Percentiles rank a stretch among this genome's conserved stretches.
Conservation (phyloP, 2,888 invertebrate species). For the Eueremaeus valkanovi region DNA sequence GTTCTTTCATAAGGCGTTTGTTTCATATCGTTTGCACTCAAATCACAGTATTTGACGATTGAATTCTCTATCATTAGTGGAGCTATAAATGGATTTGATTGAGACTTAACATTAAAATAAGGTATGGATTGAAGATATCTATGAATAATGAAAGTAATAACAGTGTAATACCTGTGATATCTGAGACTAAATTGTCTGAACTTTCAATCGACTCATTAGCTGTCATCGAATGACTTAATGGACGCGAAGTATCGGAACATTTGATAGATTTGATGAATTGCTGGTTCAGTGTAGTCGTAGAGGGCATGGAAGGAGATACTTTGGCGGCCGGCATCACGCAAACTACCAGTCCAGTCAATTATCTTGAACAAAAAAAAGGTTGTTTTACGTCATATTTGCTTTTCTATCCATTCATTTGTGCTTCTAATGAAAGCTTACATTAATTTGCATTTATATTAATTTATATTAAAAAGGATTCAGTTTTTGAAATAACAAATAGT, state of each 20-base stretch:
- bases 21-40: neutral
- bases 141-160: neutral
- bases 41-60: neutral
- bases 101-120: neutral
- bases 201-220: neutral
- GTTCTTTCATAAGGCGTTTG: conserved; percentile 48
- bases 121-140: neutral
- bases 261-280: conserved; percentile 13
- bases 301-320: conserved; percentile 6
- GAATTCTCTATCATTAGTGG: neutral
- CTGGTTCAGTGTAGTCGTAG: neutral
- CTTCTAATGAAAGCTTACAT: no score
- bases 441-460: no score
- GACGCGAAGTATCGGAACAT: neutral
- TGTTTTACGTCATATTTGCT: neutral
- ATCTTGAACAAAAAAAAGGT: neutral
- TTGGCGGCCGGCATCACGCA: conserved; percentile 25
- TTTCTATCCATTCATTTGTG: no score
- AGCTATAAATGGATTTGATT: neutral
- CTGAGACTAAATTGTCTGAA: conserved; percentile 2
- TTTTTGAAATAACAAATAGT: no score
- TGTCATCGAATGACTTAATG: neutral
- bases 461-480: no score
- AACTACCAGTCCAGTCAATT: neutral
- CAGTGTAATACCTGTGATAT: neutral